These are phyloP conservation scores for Brachyopa scutellaris DNA, from an alignment of 2,888 invertebrate species.

Conservation along the genomic window DNA sequence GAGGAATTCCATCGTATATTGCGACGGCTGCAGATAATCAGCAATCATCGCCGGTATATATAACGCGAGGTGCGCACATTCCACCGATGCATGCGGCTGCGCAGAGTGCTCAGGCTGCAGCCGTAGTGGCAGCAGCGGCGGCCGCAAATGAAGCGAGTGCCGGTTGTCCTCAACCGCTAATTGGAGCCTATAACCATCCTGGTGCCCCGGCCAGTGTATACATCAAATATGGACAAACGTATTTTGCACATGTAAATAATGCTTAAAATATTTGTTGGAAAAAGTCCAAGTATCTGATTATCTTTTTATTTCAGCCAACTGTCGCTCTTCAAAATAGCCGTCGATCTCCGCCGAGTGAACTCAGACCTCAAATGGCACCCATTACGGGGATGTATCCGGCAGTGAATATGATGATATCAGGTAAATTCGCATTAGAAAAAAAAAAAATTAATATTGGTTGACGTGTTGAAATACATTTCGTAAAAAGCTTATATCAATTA, in stretches of 20 bases:
- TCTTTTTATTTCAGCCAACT: slow-evolving; percentile 77
- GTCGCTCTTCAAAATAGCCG: slow-evolving; percentile 81
- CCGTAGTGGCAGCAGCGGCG: slow-evolving; percentile 78
- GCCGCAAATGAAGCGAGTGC: slow-evolving; percentile 76
- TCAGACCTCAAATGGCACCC: slow-evolving; percentile 81
- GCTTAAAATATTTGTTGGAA: background rate
- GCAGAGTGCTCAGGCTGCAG: slow-evolving; percentile 76
- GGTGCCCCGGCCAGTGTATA: slow-evolving; percentile 81
- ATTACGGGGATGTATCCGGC: slow-evolving; percentile 81
- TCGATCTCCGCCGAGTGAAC: slow-evolving; percentile 80
- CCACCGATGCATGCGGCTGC: slow-evolving; percentile 78
- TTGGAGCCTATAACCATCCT: slow-evolving; percentile 83
- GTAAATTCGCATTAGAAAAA: slow-evolving; percentile 59
- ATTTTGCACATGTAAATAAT: slow-evolving; percentile 81
- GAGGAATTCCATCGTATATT: slow-evolving; percentile 73
- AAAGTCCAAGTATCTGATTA: background rate
- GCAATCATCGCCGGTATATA: slow-evolving; percentile 77
- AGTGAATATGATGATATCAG: slow-evolving; percentile 82
- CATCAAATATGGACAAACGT: slow-evolving; percentile 81
- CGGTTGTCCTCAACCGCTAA: slow-evolving; percentile 81
- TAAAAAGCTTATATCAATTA: too few relatives aligned
- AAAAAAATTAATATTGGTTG: too few relatives aligned
- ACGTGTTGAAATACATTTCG: too few relatives aligned
- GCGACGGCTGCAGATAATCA: slow-evolving; percentile 73
- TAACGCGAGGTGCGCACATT: slow-evolving; percentile 80